Percentiles rank a stretch among this genome's conserved stretches.
Evolutionary conservation across 2,797 vertebrate species (phyloP).

Genomic region (Coregonus ussuriensis): DNA sequence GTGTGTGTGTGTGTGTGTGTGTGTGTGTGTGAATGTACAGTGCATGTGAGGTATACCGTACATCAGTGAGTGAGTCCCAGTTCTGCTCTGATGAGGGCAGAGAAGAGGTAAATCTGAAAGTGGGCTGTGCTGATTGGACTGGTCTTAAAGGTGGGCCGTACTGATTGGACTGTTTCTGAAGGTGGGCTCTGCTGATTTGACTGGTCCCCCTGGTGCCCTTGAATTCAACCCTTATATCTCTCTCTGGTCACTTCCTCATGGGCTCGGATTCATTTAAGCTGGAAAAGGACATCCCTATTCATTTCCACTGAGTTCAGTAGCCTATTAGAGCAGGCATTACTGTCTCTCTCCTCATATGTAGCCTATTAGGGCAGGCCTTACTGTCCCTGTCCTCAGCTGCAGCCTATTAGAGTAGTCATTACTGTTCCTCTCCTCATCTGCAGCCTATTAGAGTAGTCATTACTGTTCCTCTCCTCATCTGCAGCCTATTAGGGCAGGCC

Average conservation of each 20-base stretch:
- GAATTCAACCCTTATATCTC: slow-evolving; percentile 13
- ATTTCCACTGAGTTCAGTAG: neutral
- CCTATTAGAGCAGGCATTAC: neutral
- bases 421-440: neutral
- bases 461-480: neutral
- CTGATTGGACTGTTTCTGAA: slow-evolving; percentile 9
- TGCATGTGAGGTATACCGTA: slow-evolving; percentile 31
- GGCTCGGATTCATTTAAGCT: slow-evolving; percentile 9
- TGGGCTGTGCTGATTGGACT: neutral
- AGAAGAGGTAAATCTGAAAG: slow-evolving; percentile 30
- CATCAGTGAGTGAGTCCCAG: slow-evolving; percentile 20
- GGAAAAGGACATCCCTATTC: neutral
- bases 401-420: neutral
- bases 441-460: neutral
- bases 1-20: slow-evolving; percentile 7
- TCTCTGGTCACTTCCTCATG: slow-evolving; percentile 14
- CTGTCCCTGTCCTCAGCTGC: neutral
- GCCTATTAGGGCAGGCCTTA: neutral
- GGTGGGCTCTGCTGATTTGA: neutral
- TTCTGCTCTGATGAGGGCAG: slow-evolving; percentile 44
- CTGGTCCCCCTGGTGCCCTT: slow-evolving; percentile 14
- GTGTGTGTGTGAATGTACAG: slow-evolving; percentile 22
- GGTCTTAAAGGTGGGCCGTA: neutral
- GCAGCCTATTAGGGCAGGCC: neutral
- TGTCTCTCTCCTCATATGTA: neutral